phyloP scores from a whole-genome alignment of 2,113 vertebrate genomes.

The Thamnaconus septentrionalis region DNA sequence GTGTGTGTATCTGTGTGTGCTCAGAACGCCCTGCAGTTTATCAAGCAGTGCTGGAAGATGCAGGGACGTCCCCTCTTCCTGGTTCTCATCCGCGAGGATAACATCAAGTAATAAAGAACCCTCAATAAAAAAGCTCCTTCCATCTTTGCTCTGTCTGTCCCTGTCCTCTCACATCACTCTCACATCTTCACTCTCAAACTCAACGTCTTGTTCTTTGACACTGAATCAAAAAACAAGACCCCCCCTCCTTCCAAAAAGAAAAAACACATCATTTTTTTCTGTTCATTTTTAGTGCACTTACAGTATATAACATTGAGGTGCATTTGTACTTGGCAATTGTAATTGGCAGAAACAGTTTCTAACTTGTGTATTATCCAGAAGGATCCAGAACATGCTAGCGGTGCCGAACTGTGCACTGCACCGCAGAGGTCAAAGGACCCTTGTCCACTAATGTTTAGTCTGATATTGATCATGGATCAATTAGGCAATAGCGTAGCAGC shows the following conservation, averaged over 20 bases:
- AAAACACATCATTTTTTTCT: neutral
- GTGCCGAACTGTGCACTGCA: no score
- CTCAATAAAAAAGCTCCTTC: neutral
- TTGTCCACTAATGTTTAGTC: no score
- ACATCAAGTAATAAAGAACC: slow-evolving; percentile 85
- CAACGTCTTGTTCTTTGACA: slow-evolving; percentile 8
- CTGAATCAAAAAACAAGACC: neutral
- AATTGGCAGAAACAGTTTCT: no score
- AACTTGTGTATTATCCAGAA: no score
- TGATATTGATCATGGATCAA: no score
- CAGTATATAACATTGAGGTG: slow-evolving; percentile 28
- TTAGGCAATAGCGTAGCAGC: no score
- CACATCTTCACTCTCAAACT: slow-evolving; percentile 10
- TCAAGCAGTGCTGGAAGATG: slow-evolving; percentile 98
- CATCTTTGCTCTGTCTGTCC: slow-evolving; percentile 18
- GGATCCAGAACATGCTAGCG: no score
- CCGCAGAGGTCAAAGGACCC: no score
- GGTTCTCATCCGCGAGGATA: slow-evolving; percentile 95
- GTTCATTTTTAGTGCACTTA: no score
- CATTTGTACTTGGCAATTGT: slow-evolving; percentile 13
- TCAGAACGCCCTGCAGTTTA: slow-evolving; percentile 97
- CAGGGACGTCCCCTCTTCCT: slow-evolving; percentile 92
- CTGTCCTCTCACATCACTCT: slow-evolving; percentile 7
- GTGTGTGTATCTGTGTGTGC: slow-evolving; percentile 21
- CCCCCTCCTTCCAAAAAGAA: neutral